phyloP scores from a whole-genome alignment of 2,797 vertebrate species.

The Choloepus didactylus region DNA sequence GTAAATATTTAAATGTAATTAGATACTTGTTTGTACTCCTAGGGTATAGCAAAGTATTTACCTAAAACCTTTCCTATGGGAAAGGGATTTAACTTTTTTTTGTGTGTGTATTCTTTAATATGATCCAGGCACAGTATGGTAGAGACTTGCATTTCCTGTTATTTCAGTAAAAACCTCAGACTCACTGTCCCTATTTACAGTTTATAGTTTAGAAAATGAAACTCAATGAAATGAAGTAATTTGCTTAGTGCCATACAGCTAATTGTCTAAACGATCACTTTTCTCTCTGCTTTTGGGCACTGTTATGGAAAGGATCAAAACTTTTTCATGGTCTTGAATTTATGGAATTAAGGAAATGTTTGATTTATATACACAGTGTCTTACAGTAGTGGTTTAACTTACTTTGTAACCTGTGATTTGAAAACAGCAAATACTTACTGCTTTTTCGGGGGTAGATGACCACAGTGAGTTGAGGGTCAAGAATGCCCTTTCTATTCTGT shows the following conservation, averaged over 20 bases:
- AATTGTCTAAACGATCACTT: neutral
- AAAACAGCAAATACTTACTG: neutral
- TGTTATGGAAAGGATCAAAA: neutral
- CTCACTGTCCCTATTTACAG: neutral
- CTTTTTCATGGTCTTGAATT: conserved; percentile 25
- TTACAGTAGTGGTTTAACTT: neutral
- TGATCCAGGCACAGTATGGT: neutral
- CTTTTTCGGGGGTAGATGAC: conserved; percentile 6
- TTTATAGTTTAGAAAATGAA: conserved; percentile 36
- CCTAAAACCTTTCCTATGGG: neutral
- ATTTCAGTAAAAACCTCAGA: neutral
- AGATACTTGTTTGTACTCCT: neutral
- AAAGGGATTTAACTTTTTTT: neutral
- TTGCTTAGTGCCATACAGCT: neutral
- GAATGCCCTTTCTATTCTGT: neutral
- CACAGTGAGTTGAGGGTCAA: neutral
- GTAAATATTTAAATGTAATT: conserved; percentile 17
- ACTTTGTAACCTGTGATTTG: neutral
- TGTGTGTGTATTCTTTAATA: neutral
- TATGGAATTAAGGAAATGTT: neutral
- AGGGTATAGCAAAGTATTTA: neutral
- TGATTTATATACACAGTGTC: neutral
- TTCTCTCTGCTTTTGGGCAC: neutral
- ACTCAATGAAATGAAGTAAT: neutral
- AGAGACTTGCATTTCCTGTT: neutral